A percentile compares a stretch with the other conserved stretches of the same genome.
Conservation (phyloP, 2,113 vertebrate genomes). For the Hydropotes inermis region DNA sequence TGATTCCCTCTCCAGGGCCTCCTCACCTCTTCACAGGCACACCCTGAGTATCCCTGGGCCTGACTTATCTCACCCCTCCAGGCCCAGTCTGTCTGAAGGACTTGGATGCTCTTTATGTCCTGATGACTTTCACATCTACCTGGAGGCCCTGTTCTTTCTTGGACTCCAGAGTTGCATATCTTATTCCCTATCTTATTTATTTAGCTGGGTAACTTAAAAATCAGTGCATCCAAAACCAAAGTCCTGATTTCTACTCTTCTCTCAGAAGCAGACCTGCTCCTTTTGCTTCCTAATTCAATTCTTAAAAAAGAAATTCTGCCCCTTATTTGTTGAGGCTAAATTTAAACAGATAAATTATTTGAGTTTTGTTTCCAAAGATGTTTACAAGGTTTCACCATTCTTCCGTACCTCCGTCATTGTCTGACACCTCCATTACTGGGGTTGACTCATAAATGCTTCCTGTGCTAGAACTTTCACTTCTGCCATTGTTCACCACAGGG, state of each 20-base stretch:
- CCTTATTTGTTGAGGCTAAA: not conserved
- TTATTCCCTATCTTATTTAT: not conserved
- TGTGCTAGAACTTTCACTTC: not conserved
- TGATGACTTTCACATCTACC: not conserved
- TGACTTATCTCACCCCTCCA: not conserved
- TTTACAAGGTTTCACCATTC: not conserved
- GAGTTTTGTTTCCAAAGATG: not conserved
- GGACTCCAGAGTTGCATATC: not conserved
- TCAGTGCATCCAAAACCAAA: not conserved
- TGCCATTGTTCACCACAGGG: not conserved
- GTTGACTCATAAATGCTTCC: not conserved
- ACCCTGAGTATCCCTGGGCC: fast-evolving
- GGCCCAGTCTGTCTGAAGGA: not conserved
- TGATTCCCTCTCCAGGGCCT: not conserved
- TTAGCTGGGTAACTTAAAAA: not conserved
- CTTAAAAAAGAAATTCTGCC: not conserved
- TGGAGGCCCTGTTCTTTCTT: not conserved
- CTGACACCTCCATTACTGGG: not conserved
- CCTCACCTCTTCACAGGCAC: not conserved
- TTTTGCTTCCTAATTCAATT: not conserved
- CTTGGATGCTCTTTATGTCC: not conserved
- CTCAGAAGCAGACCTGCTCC: not conserved
- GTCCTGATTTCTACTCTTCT: not conserved
- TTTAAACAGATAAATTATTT: not conserved
- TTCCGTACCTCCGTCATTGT: not conserved